Conservation (phyloP, 2,113 vertebrate genomes). For the Ceyx melanurus region DNA sequence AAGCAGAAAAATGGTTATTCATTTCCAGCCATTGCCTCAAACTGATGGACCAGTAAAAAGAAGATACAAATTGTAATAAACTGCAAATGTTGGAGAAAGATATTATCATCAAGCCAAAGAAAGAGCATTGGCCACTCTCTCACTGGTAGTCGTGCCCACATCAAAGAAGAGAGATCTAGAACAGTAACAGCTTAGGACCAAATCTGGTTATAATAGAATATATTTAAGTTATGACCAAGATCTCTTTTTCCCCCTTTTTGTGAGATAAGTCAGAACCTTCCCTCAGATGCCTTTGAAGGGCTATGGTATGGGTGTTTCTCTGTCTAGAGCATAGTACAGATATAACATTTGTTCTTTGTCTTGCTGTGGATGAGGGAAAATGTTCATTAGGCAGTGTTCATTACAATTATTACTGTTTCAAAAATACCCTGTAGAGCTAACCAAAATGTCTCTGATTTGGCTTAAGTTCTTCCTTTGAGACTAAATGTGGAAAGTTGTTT, state of each 20-base stretch:
- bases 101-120: background rate
- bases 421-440: accelerated
- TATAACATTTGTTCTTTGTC: background rate
- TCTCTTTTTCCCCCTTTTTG: background rate
- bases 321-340: background rate
- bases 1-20: slow-evolving; percentile 4
- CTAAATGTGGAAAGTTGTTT: background rate
- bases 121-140: background rate
- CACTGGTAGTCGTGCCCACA: background rate
- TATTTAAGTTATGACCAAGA: background rate
- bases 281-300: background rate
- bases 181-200: background rate
- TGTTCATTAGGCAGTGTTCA: background rate
- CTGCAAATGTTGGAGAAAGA: background rate
- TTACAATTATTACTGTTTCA: background rate
- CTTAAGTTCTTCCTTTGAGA: background rate
- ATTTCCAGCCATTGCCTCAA: background rate
- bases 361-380: background rate
- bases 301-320: background rate
- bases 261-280: background rate
- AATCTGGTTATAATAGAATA: background rate
- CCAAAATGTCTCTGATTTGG: background rate
- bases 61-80: background rate
- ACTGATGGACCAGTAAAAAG: background rate
- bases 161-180: background rate